Conservation (phyloP, 2,797 vertebrate species). For the Lepilemur septentrionalis region DNA sequence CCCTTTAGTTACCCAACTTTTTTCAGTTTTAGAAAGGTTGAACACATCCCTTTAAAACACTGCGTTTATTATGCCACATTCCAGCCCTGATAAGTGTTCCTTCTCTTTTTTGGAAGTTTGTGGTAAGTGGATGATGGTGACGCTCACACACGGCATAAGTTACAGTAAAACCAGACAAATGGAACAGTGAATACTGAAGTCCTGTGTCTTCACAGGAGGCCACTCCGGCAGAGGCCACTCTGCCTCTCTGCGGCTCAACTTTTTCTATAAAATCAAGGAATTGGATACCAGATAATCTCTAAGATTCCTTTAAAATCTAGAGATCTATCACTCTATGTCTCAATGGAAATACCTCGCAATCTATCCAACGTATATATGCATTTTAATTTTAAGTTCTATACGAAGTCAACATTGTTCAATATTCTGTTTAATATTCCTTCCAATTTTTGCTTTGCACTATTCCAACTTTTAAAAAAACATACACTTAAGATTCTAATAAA, state of each 20-base stretch:
- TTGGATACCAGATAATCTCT: background rate
- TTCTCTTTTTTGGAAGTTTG: background rate
- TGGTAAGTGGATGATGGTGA: background rate
- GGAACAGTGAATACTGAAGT: background rate
- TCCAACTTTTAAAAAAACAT: constrained; percentile 17
- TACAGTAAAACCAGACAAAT: background rate
- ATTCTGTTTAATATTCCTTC: background rate
- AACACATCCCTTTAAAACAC: constrained; percentile 10
- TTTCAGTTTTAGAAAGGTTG: background rate
- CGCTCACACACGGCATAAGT: background rate
- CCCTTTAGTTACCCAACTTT: background rate
- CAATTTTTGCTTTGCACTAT: background rate
- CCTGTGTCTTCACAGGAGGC: no score
- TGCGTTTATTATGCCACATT: background rate
- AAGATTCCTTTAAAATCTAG: background rate
- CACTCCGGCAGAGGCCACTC: background rate
- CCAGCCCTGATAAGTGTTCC: background rate
- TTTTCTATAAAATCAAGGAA: background rate
- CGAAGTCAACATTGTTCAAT: background rate
- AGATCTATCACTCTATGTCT: background rate
- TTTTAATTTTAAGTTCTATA: constrained; percentile 1
- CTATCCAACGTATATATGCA: background rate
- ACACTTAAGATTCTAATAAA: background rate
- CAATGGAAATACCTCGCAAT: background rate
- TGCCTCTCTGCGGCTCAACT: background rate